A percentile compares a stretch with the other conserved stretches of the same genome.
These are phyloP conservation scores for Hemicrepidius hirtus DNA, from an alignment of 2,888 invertebrate species.

Conservation along the genomic window DNA sequence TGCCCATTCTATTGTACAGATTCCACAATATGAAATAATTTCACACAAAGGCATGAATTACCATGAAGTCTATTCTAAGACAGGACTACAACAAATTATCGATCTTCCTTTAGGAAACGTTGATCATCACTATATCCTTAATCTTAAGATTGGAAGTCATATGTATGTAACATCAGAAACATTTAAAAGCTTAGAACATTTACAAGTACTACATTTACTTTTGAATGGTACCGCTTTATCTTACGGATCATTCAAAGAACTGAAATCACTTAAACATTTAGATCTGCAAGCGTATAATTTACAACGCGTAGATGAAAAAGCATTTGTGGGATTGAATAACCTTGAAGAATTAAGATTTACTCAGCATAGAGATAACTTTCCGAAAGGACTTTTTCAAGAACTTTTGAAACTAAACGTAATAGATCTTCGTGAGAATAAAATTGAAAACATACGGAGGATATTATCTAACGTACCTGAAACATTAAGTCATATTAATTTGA, in stretches of 20 bases:
- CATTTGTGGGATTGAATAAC: constrained; percentile 13
- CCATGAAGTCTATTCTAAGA: constrained; percentile 12
- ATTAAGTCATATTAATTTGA: not conserved
- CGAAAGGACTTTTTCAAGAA: constrained; percentile 16
- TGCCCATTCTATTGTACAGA: not conserved
- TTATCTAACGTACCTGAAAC: constrained; percentile 8
- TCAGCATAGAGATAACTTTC: constrained; percentile 8
- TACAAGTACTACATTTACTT: constrained; percentile 35
- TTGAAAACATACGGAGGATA: not conserved
- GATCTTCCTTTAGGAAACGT: not conserved
- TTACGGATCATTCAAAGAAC: not conserved
- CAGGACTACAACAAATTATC: constrained; percentile 28
- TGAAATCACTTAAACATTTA: constrained; percentile 24
- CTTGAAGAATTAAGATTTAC: constrained; percentile 28
- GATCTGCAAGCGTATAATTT: not conserved
- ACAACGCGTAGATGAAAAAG: not conserved
- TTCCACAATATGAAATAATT: constrained; percentile 4
- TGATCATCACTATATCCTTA: constrained; percentile 32
- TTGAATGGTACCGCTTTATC: constrained; percentile 12
- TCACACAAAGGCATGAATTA: constrained; percentile 5
- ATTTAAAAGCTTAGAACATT: constrained; percentile 9
- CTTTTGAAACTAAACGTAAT: constrained; percentile 1
- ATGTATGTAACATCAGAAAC: not conserved
- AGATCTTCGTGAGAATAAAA: constrained; percentile 33
- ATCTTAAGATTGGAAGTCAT: constrained; percentile 10